Evolutionary conservation across 2,113 vertebrate genomes (phyloP).

Genomic region (Peromyscus polionotus): DNA sequence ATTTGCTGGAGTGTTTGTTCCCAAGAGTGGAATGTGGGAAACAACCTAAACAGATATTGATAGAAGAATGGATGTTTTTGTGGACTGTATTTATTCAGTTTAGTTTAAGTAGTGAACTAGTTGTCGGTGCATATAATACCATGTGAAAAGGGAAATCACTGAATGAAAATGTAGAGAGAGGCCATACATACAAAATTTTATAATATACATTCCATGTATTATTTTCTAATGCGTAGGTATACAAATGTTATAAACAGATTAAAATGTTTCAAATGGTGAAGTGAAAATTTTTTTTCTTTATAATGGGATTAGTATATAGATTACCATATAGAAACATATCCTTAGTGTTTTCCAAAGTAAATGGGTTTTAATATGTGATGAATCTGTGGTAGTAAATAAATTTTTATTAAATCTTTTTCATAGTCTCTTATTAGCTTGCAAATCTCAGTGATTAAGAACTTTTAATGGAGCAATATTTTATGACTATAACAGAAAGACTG

Average conservation of each 20-base stretch:
- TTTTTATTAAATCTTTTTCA: constrained; percentile 43
- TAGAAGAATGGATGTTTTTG: neutral
- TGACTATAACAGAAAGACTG: neutral
- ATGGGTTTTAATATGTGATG: constrained; percentile 8
- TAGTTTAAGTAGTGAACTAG: constrained; percentile 16
- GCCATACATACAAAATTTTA: neutral
- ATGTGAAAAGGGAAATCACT: neutral
- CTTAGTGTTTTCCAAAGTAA: constrained; percentile 49
- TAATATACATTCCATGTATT: neutral
- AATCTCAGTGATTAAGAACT: constrained; percentile 9
- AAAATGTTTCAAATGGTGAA: neutral
- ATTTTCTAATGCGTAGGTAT: neutral
- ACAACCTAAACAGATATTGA: neutral
- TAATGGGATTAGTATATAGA: constrained; percentile 9
- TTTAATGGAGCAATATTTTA: constrained; percentile 13
- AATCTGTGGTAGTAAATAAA: neutral
- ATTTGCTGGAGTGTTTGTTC: neutral
- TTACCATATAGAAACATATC: neutral
- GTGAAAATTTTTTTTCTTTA: neutral
- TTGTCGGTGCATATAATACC: neutral
- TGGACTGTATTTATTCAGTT: neutral
- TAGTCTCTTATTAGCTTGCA: constrained; percentile 31
- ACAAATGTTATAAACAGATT: neutral
- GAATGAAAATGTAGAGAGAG: neutral
- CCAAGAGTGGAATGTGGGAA: constrained; percentile 21